phyloP scores from a whole-genome alignment of 1,140 invertebrate genomes.

The Sminthurides bifidus region DNA sequence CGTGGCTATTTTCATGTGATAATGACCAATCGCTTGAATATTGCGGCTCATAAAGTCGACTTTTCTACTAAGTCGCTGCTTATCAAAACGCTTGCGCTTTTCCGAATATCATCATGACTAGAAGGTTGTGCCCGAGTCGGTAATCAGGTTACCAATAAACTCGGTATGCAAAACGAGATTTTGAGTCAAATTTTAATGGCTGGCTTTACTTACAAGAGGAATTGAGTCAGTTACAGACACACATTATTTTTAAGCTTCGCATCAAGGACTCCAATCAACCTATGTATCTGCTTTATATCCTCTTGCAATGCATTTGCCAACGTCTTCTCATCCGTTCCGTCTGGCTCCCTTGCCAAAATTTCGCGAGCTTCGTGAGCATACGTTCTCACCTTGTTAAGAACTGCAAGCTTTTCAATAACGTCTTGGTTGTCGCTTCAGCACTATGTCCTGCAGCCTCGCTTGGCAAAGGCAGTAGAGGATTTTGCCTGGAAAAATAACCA shows the following conservation, averaged over 20 bases:
- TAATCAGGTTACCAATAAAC: too few relatives aligned
- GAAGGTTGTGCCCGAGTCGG: too few relatives aligned
- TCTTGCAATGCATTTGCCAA: neutral
- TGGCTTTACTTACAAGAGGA: too few relatives aligned
- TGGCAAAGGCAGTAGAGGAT: constrained; percentile 21
- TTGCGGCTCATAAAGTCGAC: too few relatives aligned
- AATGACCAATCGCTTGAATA: too few relatives aligned
- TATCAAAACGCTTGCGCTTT: too few relatives aligned
- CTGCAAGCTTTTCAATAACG: constrained; percentile 1
- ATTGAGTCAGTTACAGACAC: too few relatives aligned
- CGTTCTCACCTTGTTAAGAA: constrained; percentile 16
- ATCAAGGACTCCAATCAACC: neutral
- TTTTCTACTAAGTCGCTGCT: too few relatives aligned
- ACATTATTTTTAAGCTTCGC: neutral
- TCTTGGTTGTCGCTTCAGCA: constrained; percentile 14
- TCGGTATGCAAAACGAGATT: too few relatives aligned
- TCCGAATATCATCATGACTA: too few relatives aligned
- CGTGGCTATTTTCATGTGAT: too few relatives aligned
- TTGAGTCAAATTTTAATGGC: neutral
- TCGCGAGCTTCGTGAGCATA: constrained; percentile 14
- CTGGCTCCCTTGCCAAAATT: constrained; percentile 20
- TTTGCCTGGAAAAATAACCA: constrained; percentile 13
- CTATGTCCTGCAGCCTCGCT: constrained; percentile 11
- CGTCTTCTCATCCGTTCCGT: neutral
- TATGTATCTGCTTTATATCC: neutral